Evolutionary conservation across 37 sponge, comb jelly and placozoan species (phyloP), one percentile per base, ranked within the genome.

Genomic region (Hexactinellida sp.): DNA sequence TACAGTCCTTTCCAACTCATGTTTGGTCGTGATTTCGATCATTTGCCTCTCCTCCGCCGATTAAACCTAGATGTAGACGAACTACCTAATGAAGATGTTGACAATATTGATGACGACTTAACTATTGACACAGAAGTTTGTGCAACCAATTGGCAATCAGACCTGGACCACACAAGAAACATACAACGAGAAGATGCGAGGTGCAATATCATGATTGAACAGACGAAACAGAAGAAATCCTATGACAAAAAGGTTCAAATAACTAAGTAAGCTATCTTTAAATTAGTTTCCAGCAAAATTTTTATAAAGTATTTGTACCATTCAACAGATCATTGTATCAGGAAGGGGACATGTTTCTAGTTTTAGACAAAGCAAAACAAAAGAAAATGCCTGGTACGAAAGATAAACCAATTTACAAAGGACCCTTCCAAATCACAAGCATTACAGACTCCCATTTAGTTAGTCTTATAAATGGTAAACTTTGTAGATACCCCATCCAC

Each of bases 361-460:
- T 63, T 63, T 28, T 63, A 63, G 76, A 63, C 76, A 63, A 63
- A 23, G 34, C 76, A 7, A 63, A 28, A 63, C 28, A 63, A 63
- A 63, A 63, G 76, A 63, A 63, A 63, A 63, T 63, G 76, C 34
- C 76, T 32, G 76, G 76, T n/a, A 63, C 32, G 76, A 63, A 63
- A 63, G 76, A 63, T 23, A 63, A 63, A 23, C 76, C 76, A 63
- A 63, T 63, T 23, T 63, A 63, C 76, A 63, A 63, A 63, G 32
- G 32, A 63, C 76, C 76, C 19, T 63, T 25, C 30, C 21, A 63
- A 63, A 63, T 63, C 34, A 21, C 76, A 10, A 63, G 76, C 34
- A 63, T 63, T 63, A 63, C 32, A 63, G 76, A 63, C 76, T 21
- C 19, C 13, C 76, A 63, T 28, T n/a, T 63, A 63, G 76, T 63